A percentile compares a stretch with the other conserved stretches of the same genome.
These are phyloP conservation scores for Drosophila nr. medialis DNA, from an alignment of 2,888 invertebrate species.

Conservation along the genomic window DNA sequence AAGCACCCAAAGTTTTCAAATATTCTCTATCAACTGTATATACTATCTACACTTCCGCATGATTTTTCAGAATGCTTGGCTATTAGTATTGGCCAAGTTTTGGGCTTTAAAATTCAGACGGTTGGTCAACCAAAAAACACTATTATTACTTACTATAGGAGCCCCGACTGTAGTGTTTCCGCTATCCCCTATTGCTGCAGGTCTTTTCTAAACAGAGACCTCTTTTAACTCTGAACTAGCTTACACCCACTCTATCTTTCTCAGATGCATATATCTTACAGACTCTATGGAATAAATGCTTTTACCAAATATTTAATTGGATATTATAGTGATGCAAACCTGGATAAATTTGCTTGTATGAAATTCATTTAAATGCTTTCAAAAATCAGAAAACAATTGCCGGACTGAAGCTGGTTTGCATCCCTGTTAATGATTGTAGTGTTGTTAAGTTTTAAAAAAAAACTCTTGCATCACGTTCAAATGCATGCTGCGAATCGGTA, in stretches of 20 bases:
- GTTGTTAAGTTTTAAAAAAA: neutral
- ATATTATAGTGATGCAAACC: slow-evolving; percentile 3
- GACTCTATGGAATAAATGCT: neutral
- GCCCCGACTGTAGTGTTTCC: slow-evolving; percentile 15
- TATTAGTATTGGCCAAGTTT: slow-evolving; percentile 5
- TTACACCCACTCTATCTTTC: neutral
- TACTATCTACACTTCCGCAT: slow-evolving; percentile 26
- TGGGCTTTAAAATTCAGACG: slow-evolving; percentile 5
- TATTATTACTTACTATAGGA: slow-evolving; percentile 7
- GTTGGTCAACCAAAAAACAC: neutral
- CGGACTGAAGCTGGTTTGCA: slow-evolving; percentile 5
- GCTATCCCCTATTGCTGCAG: slow-evolving; percentile 6
- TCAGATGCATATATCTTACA: slow-evolving; percentile 8
- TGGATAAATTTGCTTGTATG: neutral
- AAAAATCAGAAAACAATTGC: neutral
- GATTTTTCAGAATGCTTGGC: slow-evolving; percentile 25
- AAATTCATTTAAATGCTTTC: neutral
- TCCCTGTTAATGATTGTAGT: slow-evolving; percentile 16
- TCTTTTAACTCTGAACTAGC: neutral
- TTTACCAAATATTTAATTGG: slow-evolving; percentile 1
- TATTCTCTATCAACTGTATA: slow-evolving; percentile 21
- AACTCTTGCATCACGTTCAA: neutral
- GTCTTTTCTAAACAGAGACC: neutral
- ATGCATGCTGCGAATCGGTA: slow-evolving; percentile 18
- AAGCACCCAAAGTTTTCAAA: slow-evolving; percentile 5